These are phyloP conservation scores for Ips nitidus DNA, from an alignment of 1,140 invertebrate species.

Conservation along the genomic window DNA sequence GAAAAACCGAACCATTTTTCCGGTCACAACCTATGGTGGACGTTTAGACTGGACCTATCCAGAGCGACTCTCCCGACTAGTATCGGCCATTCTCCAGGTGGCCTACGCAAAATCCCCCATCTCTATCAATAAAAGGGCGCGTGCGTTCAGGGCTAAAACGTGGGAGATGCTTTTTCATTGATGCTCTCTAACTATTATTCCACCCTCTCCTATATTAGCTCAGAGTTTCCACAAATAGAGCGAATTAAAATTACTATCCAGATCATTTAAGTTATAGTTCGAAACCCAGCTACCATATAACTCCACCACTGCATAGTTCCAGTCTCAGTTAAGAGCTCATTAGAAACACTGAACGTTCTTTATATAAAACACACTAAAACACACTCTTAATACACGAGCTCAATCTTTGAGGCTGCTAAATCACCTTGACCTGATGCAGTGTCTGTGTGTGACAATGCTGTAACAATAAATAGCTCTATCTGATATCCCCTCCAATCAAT, in stretches of 20 bases:
- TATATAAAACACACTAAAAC: no score
- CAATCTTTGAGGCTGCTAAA: neutral
- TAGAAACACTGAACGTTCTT: no score
- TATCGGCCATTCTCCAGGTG: conserved; percentile 30
- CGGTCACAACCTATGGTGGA: conserved; percentile 32
- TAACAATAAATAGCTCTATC: no score
- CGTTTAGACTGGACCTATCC: conserved; percentile 35
- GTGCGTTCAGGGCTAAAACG: conserved; percentile 31
- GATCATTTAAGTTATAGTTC: no score
- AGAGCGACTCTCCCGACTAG: neutral
- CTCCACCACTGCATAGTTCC: no score
- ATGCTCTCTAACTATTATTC: conserved; percentile 15
- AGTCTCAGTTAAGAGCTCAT: no score
- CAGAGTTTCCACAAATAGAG: no score
- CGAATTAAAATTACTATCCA: no score
- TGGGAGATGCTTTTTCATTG: conserved; percentile 40
- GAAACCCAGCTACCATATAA: no score
- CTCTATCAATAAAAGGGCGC: conserved; percentile 41
- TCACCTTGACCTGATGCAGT: conserved; percentile 24
- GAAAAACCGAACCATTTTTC: conserved; percentile 40
- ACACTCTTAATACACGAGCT: no score
- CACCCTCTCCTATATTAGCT: neutral
- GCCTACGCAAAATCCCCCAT: conserved; percentile 34
- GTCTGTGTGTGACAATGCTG: conserved; percentile 1
- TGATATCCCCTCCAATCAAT: no score